A percentile compares a stretch with the other conserved stretches of the same genome.
Conservation (phyloP, 2,797 vertebrate genomes). For the Pogoniulus pusillus region DNA sequence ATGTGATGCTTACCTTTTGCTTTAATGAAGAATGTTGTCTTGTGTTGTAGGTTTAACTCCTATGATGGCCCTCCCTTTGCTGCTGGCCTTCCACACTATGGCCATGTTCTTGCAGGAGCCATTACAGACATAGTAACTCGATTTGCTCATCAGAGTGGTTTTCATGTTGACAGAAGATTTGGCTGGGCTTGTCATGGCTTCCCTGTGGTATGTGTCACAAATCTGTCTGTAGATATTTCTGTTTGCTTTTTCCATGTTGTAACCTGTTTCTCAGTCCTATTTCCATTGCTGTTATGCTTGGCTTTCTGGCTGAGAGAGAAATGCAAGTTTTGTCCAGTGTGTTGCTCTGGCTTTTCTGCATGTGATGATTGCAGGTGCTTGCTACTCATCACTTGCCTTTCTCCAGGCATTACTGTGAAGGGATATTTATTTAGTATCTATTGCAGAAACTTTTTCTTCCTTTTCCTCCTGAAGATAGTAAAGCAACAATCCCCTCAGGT, state of each 20-base stretch:
- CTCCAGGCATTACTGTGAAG: background rate
- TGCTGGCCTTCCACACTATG: conserved; percentile 96
- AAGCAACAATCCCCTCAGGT: background rate
- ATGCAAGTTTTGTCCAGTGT: background rate
- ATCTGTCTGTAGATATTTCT: too few species aligned
- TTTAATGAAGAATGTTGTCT: background rate
- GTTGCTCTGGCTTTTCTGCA: background rate
- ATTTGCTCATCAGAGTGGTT: conserved; percentile 95
- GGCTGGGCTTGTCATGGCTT: conserved; percentile 99
- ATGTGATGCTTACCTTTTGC: background rate
- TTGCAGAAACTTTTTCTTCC: background rate
- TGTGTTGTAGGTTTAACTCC: conserved; percentile 87
- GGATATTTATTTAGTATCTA: background rate
- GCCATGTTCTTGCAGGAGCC: conserved; percentile 96
- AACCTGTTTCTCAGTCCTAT: background rate
- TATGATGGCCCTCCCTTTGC: conserved; percentile 98
- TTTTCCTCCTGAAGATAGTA: background rate
- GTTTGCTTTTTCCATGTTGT: too few species aligned
- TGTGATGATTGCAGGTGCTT: background rate
- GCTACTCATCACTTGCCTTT: background rate
- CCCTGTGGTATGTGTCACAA: conserved; percentile 95
- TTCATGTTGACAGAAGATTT: conserved; percentile 93
- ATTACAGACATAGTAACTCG: conserved; percentile 97
- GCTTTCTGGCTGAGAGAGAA: background rate
- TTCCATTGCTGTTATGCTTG: background rate